These are phyloP conservation scores for Chrysocyon brachyurus DNA, from an alignment of 2,797 vertebrate species.

Conservation along the genomic window DNA sequence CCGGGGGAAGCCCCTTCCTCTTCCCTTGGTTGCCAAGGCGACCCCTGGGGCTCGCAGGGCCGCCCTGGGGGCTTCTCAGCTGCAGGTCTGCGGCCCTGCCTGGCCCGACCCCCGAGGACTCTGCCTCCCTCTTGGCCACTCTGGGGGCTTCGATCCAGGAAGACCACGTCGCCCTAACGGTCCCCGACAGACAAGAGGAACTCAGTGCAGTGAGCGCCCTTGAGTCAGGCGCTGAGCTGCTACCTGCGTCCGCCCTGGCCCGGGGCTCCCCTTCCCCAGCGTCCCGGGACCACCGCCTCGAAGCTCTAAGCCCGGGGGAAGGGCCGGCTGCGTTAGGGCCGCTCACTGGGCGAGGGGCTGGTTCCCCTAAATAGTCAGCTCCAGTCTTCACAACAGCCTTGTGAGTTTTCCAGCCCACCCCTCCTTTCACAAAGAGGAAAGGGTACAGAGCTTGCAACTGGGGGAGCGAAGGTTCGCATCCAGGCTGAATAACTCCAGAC, in stretches of 20 bases:
- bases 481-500: background rate
- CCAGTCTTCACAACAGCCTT: background rate
- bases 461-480: background rate
- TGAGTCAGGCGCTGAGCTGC: background rate
- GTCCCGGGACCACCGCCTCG: background rate
- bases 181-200: background rate
- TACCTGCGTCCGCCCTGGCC: background rate
- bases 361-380: background rate
- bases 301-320: background rate
- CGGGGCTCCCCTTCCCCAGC: background rate
- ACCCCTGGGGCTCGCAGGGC: background rate
- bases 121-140: conserved; percentile 9
- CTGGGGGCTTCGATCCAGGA: background rate
- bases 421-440: conserved; percentile 28
- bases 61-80: background rate
- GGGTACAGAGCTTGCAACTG: background rate
- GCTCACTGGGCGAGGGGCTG: background rate
- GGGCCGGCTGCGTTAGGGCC: no score
- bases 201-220: background rate
- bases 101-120: background rate
- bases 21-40: background rate
- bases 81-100: background rate
- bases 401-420: background rate
- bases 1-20: background rate
- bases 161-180: background rate